Percentiles rank a stretch among this genome's conserved stretches.
Evolutionary conservation across 2,888 invertebrate species (phyloP).

Genomic region (Trilocha varians): DNA sequence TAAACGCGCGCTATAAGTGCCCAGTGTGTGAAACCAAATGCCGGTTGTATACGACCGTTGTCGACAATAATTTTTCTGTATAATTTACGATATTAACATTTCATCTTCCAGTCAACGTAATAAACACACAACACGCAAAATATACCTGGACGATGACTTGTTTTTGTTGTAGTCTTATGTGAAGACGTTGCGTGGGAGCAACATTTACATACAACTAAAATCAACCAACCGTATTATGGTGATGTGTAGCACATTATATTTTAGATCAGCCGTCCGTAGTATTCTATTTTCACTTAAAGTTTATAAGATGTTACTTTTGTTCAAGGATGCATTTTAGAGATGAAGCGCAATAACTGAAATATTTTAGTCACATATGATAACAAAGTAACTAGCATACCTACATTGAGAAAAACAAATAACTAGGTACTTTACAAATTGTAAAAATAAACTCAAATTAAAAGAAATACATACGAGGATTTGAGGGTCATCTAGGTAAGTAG

Average conservation of each 20-base stretch:
- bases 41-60: conserved; percentile 28
- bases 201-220: neutral
- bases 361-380: too few relatives aligned
- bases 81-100: conserved; percentile 35
- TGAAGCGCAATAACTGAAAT: too few relatives aligned
- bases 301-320: too few relatives aligned
- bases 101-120: conserved; percentile 32
- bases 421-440: too few relatives aligned
- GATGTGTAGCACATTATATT: neutral
- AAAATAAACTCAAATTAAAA: too few relatives aligned
- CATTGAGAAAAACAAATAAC: too few relatives aligned
- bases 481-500: too few relatives aligned
- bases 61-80: conserved; percentile 38
- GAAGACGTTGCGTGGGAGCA: neutral
- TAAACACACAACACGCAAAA: conserved; percentile 35
- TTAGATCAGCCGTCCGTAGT: neutral
- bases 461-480: too few relatives aligned
- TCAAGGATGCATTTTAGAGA: too few relatives aligned
- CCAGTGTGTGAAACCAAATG: conserved; percentile 23
- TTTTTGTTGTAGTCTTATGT: conserved; percentile 6
- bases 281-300: neutral
- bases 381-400: too few relatives aligned
- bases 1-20: too few relatives aligned
- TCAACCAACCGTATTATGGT: conserved; percentile 12
- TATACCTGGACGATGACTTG: conserved; percentile 11